Conservation (phyloP, 2,888 invertebrate genomes). For the Colletes collaris region DNA sequence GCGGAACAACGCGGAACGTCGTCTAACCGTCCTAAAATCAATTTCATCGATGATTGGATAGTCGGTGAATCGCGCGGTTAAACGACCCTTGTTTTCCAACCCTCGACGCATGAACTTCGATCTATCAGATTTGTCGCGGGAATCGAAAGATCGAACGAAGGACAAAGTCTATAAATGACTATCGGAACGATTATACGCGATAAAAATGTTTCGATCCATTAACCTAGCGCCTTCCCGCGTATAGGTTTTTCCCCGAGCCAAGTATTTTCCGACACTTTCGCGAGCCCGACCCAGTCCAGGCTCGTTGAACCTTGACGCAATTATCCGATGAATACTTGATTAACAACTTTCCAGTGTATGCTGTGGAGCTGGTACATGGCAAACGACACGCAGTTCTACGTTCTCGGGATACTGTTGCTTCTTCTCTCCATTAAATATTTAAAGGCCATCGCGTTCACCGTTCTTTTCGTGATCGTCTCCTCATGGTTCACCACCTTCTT, state of each 20-base stretch:
- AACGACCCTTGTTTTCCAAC: too few relatives aligned
- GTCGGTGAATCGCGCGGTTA: constrained; percentile 8
- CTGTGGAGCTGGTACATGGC: constrained; percentile 84
- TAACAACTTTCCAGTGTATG: constrained; percentile 81
- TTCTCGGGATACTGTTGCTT: constrained; percentile 81
- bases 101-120: too few relatives aligned
- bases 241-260: not conserved
- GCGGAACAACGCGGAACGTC: constrained; percentile 3
- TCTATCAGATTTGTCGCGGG: too few relatives aligned
- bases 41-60: constrained; percentile 20
- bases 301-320: constrained; percentile 29
- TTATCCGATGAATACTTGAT: constrained; percentile 41
- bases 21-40: constrained; percentile 32
- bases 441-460: constrained; percentile 86
- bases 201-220: constrained; percentile 1
- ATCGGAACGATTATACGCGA: not conserved
- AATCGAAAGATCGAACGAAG: too few relatives aligned
- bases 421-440: constrained; percentile 83
- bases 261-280: constrained; percentile 30
- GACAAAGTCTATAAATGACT: not conserved
- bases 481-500: constrained; percentile 91
- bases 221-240: not conserved
- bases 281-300: not conserved
- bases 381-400: constrained; percentile 83
- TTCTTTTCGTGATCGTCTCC: constrained; percentile 86